A percentile compares a stretch with the other conserved stretches of the same genome.
Evolutionary conservation across 2,888 invertebrate genomes (phyloP).

Genomic region (Dryomyza anilis): DNA sequence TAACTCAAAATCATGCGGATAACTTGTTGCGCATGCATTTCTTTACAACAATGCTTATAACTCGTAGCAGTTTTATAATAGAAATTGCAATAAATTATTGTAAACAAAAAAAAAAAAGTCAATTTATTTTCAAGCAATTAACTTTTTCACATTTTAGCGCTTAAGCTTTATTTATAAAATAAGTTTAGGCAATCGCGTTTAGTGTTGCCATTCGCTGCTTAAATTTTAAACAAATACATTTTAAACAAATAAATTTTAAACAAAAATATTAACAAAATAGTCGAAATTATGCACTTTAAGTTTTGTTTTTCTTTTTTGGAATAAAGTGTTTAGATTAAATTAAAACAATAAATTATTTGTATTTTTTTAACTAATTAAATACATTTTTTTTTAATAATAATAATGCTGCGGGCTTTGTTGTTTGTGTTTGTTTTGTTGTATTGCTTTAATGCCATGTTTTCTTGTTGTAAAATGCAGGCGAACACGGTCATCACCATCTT

Average conservation of each 20-base stretch:
- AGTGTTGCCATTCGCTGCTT: no score
- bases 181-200: no score
- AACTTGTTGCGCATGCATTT: no score
- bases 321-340: constrained; percentile 3
- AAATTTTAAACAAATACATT: constrained; percentile 8
- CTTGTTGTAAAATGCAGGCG: no score
- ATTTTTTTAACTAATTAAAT: constrained; percentile 31
- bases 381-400: constrained; percentile 32
- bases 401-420: constrained; percentile 14
- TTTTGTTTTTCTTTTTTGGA: constrained; percentile 28
- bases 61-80: background rate
- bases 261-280: constrained; percentile 33
- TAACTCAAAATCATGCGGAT: no score
- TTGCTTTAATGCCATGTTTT: constrained; percentile 62
- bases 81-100: background rate
- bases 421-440: constrained; percentile 52
- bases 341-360: constrained; percentile 21
- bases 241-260: constrained; percentile 36
- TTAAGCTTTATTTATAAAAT: constrained; percentile 58
- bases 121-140: background rate
- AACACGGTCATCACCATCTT: constrained; percentile 99
- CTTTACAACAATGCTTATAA: no score
- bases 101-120: background rate
- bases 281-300: constrained; percentile 35
- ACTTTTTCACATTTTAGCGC: constrained; percentile 10